Evolutionary conservation across 2,113 vertebrate genomes (phyloP), one percentile per base, ranked within the genome.

Genomic region (Hippocampus guttulatus): DNA sequence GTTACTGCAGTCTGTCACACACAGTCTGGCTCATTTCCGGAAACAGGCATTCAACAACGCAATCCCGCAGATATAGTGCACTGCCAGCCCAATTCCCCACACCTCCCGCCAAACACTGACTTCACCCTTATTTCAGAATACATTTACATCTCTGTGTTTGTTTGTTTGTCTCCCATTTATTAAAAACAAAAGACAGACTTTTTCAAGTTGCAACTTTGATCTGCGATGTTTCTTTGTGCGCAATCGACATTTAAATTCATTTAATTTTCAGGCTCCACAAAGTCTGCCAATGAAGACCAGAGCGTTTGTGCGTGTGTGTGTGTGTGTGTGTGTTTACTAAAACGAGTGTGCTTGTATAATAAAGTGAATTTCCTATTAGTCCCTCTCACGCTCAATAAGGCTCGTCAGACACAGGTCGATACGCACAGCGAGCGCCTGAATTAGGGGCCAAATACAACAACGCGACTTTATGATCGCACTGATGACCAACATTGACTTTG

Each of bases 401-500:
- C 79, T 77, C 70, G 86, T 86, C 87, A 74, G 67, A 82, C 85
- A 75, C 61, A 71, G 87, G 90, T 90, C 88, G 71, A 89, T 89
- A 83, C 62, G 40, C 45, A 15, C 74, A 72, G 78, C 75, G 64
- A 77, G 69, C 33, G 69, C 84, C 75, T 88, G 81, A 85, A 83
- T 85, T 81, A 87, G 66, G 54, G 47, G 67, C 51, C 76, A 64
- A 85, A 84, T 61, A 41, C 61, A 81, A 88, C 89, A 82, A 75
- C 77, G 74, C 60, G 78, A 87, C 77, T 87, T 88, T 83, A 88
- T 88, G 88, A 81, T 82, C 84, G 83, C 79, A 83, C 87, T 90
- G 82, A 86, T 80, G 76, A 77, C 68, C 63, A 25, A 69, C 85
- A 89, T 86, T 65, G 88, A 89, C 80, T 80, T 64, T 20, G 25